Base-by-base conservation (phyloP, 2,888 invertebrate genomes). In the Steinernema carpocapsae region DNA sequence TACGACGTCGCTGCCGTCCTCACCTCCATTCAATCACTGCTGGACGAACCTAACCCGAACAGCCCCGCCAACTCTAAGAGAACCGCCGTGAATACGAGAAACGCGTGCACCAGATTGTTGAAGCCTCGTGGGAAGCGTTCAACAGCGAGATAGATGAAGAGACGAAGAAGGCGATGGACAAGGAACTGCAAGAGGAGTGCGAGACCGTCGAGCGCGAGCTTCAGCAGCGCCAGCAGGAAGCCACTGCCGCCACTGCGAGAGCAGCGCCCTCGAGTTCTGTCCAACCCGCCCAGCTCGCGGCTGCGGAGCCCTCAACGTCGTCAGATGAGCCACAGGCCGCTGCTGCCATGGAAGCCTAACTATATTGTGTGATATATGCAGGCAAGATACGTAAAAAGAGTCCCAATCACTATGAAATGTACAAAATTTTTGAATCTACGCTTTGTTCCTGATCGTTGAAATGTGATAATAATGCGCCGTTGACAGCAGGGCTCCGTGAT, bases 1-100 rank as follows among this genome's bases (percentile, higher is more conserved):
- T 99, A 99, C 90, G 99, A 99, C 91, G 99, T 99, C 75, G 97
- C 97, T 85, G 99, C 99, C 86, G 99, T 99, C 89, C 91, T 99
- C 90, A 99, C 99, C 89, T 97, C 97, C 88, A 99, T 99, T 92
- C 92, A 97, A 95, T 97, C 97, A 88, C 92, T 99, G 91, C 91
- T 99, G 90, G 97, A 97, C 92, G 97, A 99, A 91, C 97, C 97
- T 80, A 99, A 99, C 91, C 97, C 97, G 84, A 97, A 97, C 91
- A 97, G 96, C 85, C 97, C 97, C 88, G 97, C 97, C 86, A 99
- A 99, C 90, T 96, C 95, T 86, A 97, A 91, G 97, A 97, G 90
- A 97, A 97, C 90, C 92, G 96, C 88, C 92, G 97, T 88, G 97
- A 97, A 91, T 99, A 99, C 90, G 97, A 97, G 91, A 97, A 97